Conservation (phyloP, 2,113 vertebrate species). For the Macroglossus sobrinus region DNA sequence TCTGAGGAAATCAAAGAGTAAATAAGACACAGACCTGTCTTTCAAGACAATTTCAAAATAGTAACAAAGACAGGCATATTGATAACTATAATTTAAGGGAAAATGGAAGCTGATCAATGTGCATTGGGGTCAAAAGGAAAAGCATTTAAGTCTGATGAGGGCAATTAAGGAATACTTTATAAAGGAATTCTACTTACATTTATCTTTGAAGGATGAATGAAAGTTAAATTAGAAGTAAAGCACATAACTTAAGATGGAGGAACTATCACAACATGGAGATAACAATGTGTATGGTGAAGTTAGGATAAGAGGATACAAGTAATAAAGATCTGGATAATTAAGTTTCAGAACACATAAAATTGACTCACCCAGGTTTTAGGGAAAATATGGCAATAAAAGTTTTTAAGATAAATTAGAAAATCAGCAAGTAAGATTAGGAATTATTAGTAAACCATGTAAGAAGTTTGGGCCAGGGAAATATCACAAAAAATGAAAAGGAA, state of each 20-base stretch:
- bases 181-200: neutral
- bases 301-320: neutral
- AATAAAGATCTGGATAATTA: neutral
- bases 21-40: neutral
- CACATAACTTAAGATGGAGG: neutral
- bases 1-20: neutral
- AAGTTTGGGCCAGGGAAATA: neutral
- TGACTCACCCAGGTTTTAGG: neutral
- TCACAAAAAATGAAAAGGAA: neutral
- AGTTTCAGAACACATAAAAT: neutral
- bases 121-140: neutral
- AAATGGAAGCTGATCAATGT: neutral
- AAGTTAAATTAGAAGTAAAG: neutral
- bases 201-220: neutral
- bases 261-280: neutral
- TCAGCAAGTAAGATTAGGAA: neutral
- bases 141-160: neutral
- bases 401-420: neutral
- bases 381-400: neutral
- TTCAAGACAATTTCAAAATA: slow-evolving; percentile 1
- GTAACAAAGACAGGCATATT: neutral
- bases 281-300: neutral
- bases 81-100: neutral
- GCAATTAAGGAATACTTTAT: neutral
- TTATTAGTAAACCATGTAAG: neutral